These are phyloP conservation scores for Prorops nasuta DNA, from an alignment of 1,140 invertebrate genomes.

Conservation along the genomic window DNA sequence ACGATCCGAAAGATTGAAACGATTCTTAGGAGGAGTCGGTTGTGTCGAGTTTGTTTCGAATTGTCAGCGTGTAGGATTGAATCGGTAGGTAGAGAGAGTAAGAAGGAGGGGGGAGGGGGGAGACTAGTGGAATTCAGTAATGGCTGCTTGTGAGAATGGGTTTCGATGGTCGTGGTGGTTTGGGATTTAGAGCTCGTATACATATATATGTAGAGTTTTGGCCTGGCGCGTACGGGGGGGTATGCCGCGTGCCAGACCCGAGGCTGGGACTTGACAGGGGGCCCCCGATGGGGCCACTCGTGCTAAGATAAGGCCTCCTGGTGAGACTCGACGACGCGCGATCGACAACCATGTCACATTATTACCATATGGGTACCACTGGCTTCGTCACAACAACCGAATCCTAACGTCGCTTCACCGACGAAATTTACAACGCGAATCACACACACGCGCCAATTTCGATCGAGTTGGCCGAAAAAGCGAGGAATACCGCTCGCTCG, in stretches of 20 bases:
- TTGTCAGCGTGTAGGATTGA: too few relatives aligned
- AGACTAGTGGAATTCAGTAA: neutral
- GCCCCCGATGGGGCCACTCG: neutral
- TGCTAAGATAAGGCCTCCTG: constrained; percentile 41
- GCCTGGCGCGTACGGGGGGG: constrained; percentile 32
- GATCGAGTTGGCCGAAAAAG: too few relatives aligned
- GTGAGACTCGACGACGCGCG: constrained; percentile 45
- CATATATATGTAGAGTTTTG: too few relatives aligned
- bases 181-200: too few relatives aligned
- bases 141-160: too few relatives aligned
- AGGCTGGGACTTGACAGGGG: constrained; percentile 21
- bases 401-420: constrained; percentile 26
- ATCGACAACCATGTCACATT: constrained; percentile 51
- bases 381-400: constrained; percentile 42
- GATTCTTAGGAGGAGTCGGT: constrained; percentile 6
- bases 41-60: neutral
- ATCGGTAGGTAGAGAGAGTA: neutral
- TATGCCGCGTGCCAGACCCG: constrained; percentile 50
- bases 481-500: too few relatives aligned
- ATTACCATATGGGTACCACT: constrained; percentile 46
- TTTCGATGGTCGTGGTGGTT: too few relatives aligned
- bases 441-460: too few relatives aligned
- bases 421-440: too few relatives aligned
- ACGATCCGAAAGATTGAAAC: constrained; percentile 5
- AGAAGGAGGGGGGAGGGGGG: neutral